Conservation (phyloP, 1,140 invertebrate genomes). For the Apis mellifera region Amel_HAv3.1 CM009933.2:3723501-3724000, state of each 20-base stretch:
- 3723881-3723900: constrained; percentile 66
- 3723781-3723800: constrained; percentile 53
- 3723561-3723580: no score
- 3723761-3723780: constrained; percentile 57
- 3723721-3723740: constrained; percentile 62
- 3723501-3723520: no score
- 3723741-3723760: constrained; percentile 65
- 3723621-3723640: no score
- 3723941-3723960: constrained; percentile 31
- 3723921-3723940: constrained; percentile 63
- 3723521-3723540: no score
- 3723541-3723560: no score
- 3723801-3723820: constrained; percentile 58
- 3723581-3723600: no score
- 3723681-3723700: not conserved
- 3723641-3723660: no score
- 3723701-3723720: constrained; percentile 62
- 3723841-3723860: constrained; percentile 61
- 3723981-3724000: not conserved
- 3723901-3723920: constrained; percentile 63
- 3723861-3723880: constrained; percentile 66
- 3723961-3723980: constrained; percentile 13
- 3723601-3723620: no score
- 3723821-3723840: constrained; percentile 67
- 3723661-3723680: no score